Evolutionary conservation across 2,888 invertebrate genomes (phyloP), one percentile per base, ranked within the genome.

Genomic region (Diarsia mendica): DNA sequence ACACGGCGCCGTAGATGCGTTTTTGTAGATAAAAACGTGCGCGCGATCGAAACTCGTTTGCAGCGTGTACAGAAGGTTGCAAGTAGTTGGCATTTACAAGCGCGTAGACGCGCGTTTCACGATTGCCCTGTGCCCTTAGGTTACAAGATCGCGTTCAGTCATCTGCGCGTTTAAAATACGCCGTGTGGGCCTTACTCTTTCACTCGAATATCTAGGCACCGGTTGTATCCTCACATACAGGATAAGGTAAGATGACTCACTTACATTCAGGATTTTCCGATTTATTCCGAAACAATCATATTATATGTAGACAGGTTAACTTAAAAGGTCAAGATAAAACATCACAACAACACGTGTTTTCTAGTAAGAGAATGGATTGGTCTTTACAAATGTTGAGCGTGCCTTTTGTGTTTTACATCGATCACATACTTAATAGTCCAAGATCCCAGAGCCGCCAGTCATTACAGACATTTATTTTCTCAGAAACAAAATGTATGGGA

Each of bases 261-360:
- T 67, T 44, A 20, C 11, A 15, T 71, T 44, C 10, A 8, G 18
- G 33, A 55, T 55, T 46, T 5, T 53, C 28, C 69, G 28, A 71
- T 18, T 72, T n/a, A 48, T 48, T 58, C n/a, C n/a, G 23, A 33
- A 72, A 48, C 6, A 28, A 58, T 58, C 23, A 58, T 28, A 51
- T 44, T 20, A 33, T 9, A 5, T 11, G 11, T 8, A 39, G 39
- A 63, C 44, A 8, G 39, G 20, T 51, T 23, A 33, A 20, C 3
- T 23, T 23, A 18, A 53, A 33, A 33, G 15, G 11, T 51, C 15
- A 33, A 71, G n/a, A 33, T 46, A 44, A 53, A 68, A 23, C 20
- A 44, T 44, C 13, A 68, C 39, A 67, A 61, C 20, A 39, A 15
- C 61, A 44, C 44, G 28, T 49, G 23, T 10, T 28, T 49, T 20